phyloP scores from a whole-genome alignment of 2,888 invertebrate genomes.

The Dicyrtomina minuta region DNA sequence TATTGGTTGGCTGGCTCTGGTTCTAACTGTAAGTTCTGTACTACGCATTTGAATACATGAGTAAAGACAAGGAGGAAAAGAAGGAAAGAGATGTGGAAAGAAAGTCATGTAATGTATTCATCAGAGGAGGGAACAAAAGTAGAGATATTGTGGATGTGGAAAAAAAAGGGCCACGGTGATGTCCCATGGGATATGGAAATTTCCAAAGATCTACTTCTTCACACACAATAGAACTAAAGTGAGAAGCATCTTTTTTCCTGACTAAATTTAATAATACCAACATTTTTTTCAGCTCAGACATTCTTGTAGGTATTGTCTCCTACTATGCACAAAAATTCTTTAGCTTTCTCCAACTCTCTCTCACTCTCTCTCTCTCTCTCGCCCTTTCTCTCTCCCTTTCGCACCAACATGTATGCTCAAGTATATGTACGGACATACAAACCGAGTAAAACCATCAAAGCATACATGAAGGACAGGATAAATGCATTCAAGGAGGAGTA shows the following conservation, averaged over 20 bases:
- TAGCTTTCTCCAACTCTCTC: not conserved
- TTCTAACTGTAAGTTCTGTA: too few species aligned
- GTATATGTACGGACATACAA: not conserved
- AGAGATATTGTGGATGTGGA: slow-evolving; percentile 3
- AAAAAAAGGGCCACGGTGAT: slow-evolving; percentile 30
- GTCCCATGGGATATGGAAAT: slow-evolving; percentile 41
- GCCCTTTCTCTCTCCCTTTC: not conserved
- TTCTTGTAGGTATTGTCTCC: slow-evolving; percentile 36
- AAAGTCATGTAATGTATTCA: slow-evolving; percentile 34
- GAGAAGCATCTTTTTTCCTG: slow-evolving; percentile 41
- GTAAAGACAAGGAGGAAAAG: too few species aligned
- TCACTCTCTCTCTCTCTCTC: slow-evolving; percentile 1
- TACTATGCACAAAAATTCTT: not conserved
- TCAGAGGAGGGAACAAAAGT: slow-evolving; percentile 27
- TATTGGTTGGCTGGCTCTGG: too few species aligned
- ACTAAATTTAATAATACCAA: slow-evolving; percentile 41
- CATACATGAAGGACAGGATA: not conserved
- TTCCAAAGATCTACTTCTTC: slow-evolving; percentile 35
- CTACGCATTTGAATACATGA: too few species aligned
- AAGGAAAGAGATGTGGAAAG: not conserved
- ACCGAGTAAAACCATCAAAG: slow-evolving; percentile 1
- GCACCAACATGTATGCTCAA: not conserved
- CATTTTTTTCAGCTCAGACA: slow-evolving; percentile 38
- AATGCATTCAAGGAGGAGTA: not conserved
- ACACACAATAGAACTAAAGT: slow-evolving; percentile 40